These are phyloP conservation scores for Episyrphus balteatus DNA, from an alignment of 1,140 invertebrate species.

Conservation along the genomic window DNA sequence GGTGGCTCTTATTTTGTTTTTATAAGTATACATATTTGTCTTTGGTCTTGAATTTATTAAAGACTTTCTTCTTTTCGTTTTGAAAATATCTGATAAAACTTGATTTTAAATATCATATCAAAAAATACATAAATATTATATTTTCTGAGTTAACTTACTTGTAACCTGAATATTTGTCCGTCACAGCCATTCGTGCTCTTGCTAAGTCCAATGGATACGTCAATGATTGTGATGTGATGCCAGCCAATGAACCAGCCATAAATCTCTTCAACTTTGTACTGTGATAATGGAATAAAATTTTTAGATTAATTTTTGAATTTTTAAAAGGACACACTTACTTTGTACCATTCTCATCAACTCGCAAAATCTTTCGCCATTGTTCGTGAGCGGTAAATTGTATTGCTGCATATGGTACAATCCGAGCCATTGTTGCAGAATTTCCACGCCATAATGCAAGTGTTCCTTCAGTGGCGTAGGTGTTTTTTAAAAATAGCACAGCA, in stretches of 20 bases:
- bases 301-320: neutral
- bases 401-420: slow-evolving; percentile 93
- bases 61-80: too few relatives aligned
- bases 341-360: slow-evolving; percentile 47
- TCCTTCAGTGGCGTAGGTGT: slow-evolving; percentile 62
- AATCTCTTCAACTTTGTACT: slow-evolving; percentile 47
- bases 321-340: slow-evolving; percentile 39
- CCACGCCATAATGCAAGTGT: slow-evolving; percentile 83
- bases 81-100: too few relatives aligned
- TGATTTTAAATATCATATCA: too few relatives aligned
- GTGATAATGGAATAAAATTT: neutral
- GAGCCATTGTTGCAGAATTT: slow-evolving; percentile 94
- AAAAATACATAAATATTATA: too few relatives aligned
- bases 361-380: slow-evolving; percentile 81
- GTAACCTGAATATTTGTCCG: slow-evolving; percentile 54
- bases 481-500: slow-evolving; percentile 65
- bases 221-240: slow-evolving; percentile 80
- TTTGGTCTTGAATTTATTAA: too few relatives aligned
- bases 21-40: too few relatives aligned
- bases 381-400: slow-evolving; percentile 96
- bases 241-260: slow-evolving; percentile 85
- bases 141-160: slow-evolving; percentile 10
- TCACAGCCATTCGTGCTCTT: slow-evolving; percentile 95
- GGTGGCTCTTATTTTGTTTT: too few relatives aligned
- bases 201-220: slow-evolving; percentile 97